Percentiles rank a stretch among this genome's conserved stretches.
phyloP scores from a whole-genome alignment of 2,888 invertebrate species.

The Orthosia gothica region DNA sequence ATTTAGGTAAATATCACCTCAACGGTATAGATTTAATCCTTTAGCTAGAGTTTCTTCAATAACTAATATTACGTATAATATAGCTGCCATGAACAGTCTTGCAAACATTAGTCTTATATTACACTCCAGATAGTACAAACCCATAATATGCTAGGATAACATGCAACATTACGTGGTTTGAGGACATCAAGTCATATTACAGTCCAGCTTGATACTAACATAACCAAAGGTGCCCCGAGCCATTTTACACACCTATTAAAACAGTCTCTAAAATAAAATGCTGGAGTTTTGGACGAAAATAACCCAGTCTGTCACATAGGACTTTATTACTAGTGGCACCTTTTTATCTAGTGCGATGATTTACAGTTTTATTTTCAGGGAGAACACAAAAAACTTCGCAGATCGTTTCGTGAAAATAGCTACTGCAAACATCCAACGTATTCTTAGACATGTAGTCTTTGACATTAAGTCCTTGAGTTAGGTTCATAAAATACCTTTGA shows the following conservation, averaged over 20 bases:
- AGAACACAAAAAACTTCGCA: not conserved
- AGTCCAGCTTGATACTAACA: not conserved
- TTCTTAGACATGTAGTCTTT: not conserved
- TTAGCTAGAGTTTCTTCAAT: not conserved
- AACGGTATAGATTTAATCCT: not conserved
- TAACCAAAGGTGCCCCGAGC: not conserved
- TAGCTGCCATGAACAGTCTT: too few species aligned
- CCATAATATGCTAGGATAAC: constrained; percentile 2
- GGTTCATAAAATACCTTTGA: not conserved
- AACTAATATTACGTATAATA: not conserved
- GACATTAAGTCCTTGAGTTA: not conserved
- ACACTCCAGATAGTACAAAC: not conserved
- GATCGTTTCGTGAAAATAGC: not conserved
- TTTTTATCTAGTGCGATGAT: constrained; percentile 17
- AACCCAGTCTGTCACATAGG: not conserved
- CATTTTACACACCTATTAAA: not conserved
- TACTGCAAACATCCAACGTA: not conserved
- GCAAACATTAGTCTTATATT: too few species aligned
- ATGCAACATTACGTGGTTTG: not conserved
- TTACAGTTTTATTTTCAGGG: constrained; percentile 25
- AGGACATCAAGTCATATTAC: not conserved
- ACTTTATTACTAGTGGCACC: not conserved
- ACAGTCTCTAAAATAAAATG: constrained; percentile 15
- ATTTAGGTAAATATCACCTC: not conserved
- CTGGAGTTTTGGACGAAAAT: constrained; percentile 1